Percentiles rank a stretch among this genome's conserved stretches.
Conservation (phyloP, 2,888 invertebrate species). For the Gastrophysa polygoni region DNA sequence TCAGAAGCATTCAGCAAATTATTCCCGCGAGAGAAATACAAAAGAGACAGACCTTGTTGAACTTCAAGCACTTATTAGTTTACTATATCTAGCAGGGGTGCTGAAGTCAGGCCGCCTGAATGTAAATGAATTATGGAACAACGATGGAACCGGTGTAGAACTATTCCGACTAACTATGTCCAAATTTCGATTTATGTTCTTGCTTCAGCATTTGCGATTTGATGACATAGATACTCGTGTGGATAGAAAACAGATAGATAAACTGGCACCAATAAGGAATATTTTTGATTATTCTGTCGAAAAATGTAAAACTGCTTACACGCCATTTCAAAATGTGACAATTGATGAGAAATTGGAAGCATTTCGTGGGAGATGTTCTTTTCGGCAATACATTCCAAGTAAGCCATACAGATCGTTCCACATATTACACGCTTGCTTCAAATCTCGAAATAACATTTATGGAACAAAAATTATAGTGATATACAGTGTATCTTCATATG, state of each 20-base stretch:
- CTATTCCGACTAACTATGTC: constrained; percentile 22
- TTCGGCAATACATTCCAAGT: constrained; percentile 28
- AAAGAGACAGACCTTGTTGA: constrained; percentile 8
- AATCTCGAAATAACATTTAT: too few species aligned
- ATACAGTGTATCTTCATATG: too few species aligned
- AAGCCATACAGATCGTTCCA: too few species aligned
- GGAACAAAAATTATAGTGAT: too few species aligned
- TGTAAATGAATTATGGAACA: constrained; percentile 11
- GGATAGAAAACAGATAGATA: constrained; percentile 26
- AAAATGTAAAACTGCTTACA: constrained; percentile 35
- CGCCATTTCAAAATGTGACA: constrained; percentile 29
- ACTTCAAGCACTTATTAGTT: constrained; percentile 10
- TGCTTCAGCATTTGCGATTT: constrained; percentile 25
- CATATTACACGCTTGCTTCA: too few species aligned
- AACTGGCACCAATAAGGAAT: constrained; percentile 32
- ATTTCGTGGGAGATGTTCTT: constrained; percentile 30
- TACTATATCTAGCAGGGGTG: constrained; percentile 15
- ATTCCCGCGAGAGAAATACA: neutral
- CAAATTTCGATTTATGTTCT: constrained; percentile 18
- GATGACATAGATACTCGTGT: constrained; percentile 24
- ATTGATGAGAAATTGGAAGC: constrained; percentile 35
- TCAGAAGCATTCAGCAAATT: constrained; percentile 13
- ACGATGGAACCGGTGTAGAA: constrained; percentile 18
- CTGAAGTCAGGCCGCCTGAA: constrained; percentile 11
- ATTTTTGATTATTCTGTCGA: constrained; percentile 36